These are phyloP conservation scores for Malaclemys terrapin DNA, from an alignment of 2,113 vertebrate genomes.

Conservation along the genomic window DNA sequence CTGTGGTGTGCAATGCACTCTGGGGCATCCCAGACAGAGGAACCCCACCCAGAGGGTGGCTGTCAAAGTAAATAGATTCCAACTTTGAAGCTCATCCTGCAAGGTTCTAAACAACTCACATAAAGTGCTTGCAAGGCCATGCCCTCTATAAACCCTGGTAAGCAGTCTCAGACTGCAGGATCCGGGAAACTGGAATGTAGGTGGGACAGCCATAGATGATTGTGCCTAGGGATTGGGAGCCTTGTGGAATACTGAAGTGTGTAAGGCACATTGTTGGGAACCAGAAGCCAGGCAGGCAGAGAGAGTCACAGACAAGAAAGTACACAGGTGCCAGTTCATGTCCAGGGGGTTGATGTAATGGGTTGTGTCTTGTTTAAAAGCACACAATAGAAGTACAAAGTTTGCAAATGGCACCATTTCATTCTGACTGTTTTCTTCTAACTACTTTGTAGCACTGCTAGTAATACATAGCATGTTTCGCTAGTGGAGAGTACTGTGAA, in stretches of 20 bases:
- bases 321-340: not conserved
- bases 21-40: not conserved
- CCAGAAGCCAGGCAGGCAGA: not conserved
- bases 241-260: not conserved
- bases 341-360: rapidly evolving
- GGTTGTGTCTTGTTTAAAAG: not conserved
- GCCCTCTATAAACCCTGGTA: not conserved
- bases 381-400: not conserved
- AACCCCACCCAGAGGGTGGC: not conserved
- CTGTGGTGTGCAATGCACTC: not conserved
- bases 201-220: not conserved
- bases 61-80: not conserved
- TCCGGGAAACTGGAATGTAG: not conserved
- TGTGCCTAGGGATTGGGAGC: not conserved
- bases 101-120: not conserved
- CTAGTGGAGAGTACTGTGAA: not conserved
- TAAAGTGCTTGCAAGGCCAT: not conserved
- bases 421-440: not conserved
- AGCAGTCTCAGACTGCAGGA: not conserved
- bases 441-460: no score
- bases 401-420: not conserved
- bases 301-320: not conserved
- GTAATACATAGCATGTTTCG: not conserved
- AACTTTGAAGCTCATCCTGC: not conserved
- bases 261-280: rapidly evolving